Evolutionary conservation across 2,888 invertebrate species (phyloP).

Genomic region (Bombyx huttoni): DNA sequence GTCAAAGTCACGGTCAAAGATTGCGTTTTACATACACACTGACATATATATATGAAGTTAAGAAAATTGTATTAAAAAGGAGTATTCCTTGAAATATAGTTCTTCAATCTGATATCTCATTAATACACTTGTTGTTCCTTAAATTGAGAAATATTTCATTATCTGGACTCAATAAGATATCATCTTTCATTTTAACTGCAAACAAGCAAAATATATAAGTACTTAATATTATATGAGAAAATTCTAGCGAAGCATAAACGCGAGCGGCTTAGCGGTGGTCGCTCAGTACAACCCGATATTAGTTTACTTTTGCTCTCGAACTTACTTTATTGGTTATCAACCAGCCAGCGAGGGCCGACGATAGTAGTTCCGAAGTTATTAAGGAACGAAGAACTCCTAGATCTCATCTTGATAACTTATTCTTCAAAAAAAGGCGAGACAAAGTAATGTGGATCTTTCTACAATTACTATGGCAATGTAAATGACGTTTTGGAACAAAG

Average conservation of each 20-base stretch:
- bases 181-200: no score
- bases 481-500: slow-evolving; percentile 4
- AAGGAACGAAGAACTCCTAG: slow-evolving; percentile 41
- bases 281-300: slow-evolving; percentile 62
- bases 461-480: background rate
- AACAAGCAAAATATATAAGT: no score
- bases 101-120: no score
- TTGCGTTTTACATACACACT: no score
- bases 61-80: no score
- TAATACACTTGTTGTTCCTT: no score
- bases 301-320: slow-evolving; percentile 72
- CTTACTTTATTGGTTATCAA: slow-evolving; percentile 69
- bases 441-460: background rate
- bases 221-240: slow-evolving; percentile 42
- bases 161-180: no score
- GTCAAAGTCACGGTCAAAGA: no score
- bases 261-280: slow-evolving; percentile 27
- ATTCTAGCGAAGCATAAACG: slow-evolving; percentile 44
- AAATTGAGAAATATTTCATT: no score
- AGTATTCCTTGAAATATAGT: no score
- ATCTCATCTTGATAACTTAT: background rate
- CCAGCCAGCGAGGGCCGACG: slow-evolving; percentile 46
- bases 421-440: background rate
- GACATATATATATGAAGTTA: no score
- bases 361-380: slow-evolving; percentile 64